Percentiles rank a stretch among this genome's conserved stretches.
These are phyloP conservation scores for Chloroceryle aenea DNA, from an alignment of 2,113 vertebrate species.

Conservation along the genomic window DNA sequence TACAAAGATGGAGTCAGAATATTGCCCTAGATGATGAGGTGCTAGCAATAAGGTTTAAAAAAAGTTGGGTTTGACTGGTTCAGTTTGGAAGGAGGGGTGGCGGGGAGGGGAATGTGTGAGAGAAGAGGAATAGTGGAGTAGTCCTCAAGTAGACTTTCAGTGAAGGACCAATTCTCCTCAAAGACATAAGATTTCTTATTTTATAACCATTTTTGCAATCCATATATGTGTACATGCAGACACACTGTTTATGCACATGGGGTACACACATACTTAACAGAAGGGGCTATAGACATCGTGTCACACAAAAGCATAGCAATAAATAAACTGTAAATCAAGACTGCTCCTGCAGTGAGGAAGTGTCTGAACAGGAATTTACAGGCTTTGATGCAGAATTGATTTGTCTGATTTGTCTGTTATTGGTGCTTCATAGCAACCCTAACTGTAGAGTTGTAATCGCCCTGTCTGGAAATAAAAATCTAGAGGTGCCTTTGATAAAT, in stretches of 20 bases:
- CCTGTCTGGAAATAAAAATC: not conserved
- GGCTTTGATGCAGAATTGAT: not conserved
- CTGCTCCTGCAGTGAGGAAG: not conserved
- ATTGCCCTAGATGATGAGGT: not conserved
- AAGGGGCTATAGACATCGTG: not conserved
- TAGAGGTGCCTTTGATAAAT: not conserved
- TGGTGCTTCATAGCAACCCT: not conserved
- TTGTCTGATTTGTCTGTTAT: not conserved
- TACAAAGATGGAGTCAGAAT: not conserved
- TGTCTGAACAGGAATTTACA: not conserved
- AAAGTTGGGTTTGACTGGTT: not conserved
- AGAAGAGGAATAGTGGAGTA: not conserved
- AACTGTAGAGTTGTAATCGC: not conserved
- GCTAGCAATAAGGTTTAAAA: not conserved
- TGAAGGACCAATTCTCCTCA: not conserved
- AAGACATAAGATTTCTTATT: not conserved
- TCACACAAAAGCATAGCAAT: not conserved
- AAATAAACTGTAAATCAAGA: not conserved
- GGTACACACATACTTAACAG: not conserved
- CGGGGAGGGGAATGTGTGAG: accelerated
- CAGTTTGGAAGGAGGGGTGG: accelerated
- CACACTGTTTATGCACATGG: not conserved
- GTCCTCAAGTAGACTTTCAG: not conserved
- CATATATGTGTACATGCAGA: accelerated
- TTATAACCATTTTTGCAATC: not conserved